phyloP scores from a whole-genome alignment of 2,113 vertebrate species.

The Channa argus region DNA sequence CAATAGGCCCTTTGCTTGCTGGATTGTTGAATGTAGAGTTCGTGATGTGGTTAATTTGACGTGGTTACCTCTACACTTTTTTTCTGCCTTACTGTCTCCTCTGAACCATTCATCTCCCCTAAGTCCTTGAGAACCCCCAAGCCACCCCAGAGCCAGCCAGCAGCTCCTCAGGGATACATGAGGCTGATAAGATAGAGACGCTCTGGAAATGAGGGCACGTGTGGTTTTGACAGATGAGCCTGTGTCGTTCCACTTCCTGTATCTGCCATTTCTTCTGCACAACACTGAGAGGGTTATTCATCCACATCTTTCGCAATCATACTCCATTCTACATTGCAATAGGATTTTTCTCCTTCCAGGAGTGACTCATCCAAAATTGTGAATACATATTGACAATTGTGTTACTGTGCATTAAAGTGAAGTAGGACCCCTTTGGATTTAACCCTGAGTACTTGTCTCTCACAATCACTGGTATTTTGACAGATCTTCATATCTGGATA shows the following conservation, averaged over 20 bases:
- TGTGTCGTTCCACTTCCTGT: constrained; percentile 25
- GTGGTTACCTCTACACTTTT: no score
- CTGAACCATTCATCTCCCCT: constrained; percentile 24
- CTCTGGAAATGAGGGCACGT: constrained; percentile 56
- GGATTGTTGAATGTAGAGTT: neutral
- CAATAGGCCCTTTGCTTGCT: no score
- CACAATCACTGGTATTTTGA: constrained; percentile 6
- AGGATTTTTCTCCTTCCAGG: constrained; percentile 16
- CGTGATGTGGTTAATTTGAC: neutral
- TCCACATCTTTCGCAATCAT: constrained; percentile 52
- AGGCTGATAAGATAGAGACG: constrained; percentile 42
- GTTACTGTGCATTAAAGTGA: constrained; percentile 5
- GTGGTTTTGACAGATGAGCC: constrained; percentile 51
- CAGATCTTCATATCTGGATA: constrained; percentile 16
- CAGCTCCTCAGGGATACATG: constrained; percentile 33
- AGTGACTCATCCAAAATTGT: constrained; percentile 41
- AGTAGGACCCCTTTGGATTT: constrained; percentile 27
- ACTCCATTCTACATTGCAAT: constrained; percentile 38
- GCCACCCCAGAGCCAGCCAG: constrained; percentile 28
- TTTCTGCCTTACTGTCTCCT: constrained; percentile 11
- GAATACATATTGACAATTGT: constrained; percentile 53
- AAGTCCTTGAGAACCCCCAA: constrained; percentile 39
- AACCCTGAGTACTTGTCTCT: constrained; percentile 44
- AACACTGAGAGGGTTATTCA: constrained; percentile 45
- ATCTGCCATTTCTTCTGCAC: constrained; percentile 55